Percentiles rank a stretch among this genome's conserved stretches.
These are phyloP conservation scores for Ceratosolen fusciceps DNA, from an alignment of 1,140 invertebrate species.

Conservation along the genomic window DNA sequence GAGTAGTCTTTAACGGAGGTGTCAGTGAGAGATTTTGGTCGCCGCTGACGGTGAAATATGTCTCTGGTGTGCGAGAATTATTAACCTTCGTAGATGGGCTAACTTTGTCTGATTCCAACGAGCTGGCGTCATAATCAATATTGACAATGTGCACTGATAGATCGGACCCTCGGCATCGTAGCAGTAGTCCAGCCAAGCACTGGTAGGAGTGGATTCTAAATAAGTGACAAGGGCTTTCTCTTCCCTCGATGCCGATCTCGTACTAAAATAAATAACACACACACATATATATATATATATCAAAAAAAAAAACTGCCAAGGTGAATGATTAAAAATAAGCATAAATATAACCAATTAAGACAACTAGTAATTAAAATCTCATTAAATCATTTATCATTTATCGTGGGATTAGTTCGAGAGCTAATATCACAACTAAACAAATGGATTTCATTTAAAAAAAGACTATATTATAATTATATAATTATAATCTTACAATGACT, in stretches of 20 bases:
- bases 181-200: constrained; percentile 82
- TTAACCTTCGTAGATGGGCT: constrained; percentile 82
- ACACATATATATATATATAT: too few relatives aligned
- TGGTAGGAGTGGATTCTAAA: constrained; percentile 74
- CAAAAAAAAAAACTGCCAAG: not conserved
- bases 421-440: too few relatives aligned
- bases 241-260: constrained; percentile 81
- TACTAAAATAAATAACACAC: constrained; percentile 71
- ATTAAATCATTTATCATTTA: too few relatives aligned
- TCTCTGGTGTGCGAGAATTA: constrained; percentile 86
- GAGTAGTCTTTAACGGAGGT: constrained; percentile 79
- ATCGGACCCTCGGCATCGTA: constrained; percentile 92
- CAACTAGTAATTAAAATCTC: too few relatives aligned
- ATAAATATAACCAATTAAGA: not conserved
- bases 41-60: constrained; percentile 72
- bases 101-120: constrained; percentile 80
- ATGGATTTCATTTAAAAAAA: too few relatives aligned
- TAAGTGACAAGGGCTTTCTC: constrained; percentile 81
- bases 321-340: not conserved
- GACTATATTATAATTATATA: too few relatives aligned
- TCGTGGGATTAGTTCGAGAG: too few relatives aligned
- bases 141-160: constrained; percentile 86
- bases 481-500: not conserved
- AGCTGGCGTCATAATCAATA: constrained; percentile 82
- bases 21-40: constrained; percentile 73